Evolutionary conservation across 2,113 vertebrate species (phyloP).

Genomic region (Hoplias malabaricus): DNA sequence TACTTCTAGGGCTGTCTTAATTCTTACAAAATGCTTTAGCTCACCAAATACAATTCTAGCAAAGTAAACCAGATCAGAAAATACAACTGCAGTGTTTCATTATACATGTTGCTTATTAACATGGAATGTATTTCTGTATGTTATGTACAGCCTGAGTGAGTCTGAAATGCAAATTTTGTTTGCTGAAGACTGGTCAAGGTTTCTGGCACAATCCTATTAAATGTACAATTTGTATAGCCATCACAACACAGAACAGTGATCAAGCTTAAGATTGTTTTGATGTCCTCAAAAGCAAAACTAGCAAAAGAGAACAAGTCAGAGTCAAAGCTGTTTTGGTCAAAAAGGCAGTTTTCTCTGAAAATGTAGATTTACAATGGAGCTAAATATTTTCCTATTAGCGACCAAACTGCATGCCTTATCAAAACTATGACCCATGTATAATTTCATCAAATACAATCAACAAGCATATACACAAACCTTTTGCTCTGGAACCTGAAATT

Average conservation of each 20-base stretch:
- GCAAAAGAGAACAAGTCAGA: background rate
- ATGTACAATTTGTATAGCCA: background rate
- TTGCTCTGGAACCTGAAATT: background rate
- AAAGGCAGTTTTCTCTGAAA: too few species aligned
- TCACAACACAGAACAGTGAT: background rate
- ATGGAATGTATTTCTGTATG: background rate
- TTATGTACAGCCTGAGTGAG: too few species aligned
- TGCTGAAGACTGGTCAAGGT: background rate
- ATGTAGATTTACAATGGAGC: background rate
- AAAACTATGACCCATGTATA: too few species aligned
- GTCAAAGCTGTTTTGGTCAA: too few species aligned
- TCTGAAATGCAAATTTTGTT: background rate
- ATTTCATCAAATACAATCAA: background rate
- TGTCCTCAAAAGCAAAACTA: background rate
- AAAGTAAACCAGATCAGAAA: background rate
- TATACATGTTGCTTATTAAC: background rate
- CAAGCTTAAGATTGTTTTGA: background rate
- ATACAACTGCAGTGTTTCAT: background rate
- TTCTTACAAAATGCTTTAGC: background rate
- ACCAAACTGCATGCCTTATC: background rate
- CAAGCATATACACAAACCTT: background rate
- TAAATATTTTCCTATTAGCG: background rate
- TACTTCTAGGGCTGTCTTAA: background rate
- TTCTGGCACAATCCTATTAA: background rate
- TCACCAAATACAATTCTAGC: background rate